Conservation (phyloP, 2,113 vertebrate genomes). For the Stomatorhinus ivindoensis region DNA sequence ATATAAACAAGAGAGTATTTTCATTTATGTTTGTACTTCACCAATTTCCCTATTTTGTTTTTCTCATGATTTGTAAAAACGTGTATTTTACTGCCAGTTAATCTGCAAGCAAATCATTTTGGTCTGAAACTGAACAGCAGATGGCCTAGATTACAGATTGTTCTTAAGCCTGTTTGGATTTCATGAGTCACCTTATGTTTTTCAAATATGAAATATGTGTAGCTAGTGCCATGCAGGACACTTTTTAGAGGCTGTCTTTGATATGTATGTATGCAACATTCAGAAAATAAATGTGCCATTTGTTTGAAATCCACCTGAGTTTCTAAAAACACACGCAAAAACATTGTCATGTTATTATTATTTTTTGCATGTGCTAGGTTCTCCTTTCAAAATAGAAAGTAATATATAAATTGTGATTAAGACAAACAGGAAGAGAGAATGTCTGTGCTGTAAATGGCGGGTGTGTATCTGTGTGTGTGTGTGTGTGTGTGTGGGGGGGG, state of each 20-base stretch:
- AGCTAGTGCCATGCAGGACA: not conserved
- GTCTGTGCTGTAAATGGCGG: slow-evolving; percentile 39
- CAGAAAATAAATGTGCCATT: not conserved
- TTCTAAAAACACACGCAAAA: not conserved
- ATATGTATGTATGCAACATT: not conserved
- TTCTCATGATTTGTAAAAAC: not conserved
- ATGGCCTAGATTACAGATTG: slow-evolving; percentile 26
- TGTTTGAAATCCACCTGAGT: not conserved
- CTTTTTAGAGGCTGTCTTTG: slow-evolving; percentile 3
- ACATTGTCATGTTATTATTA: not conserved
- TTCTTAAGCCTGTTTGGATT: slow-evolving; percentile 23
- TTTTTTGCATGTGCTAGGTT: not conserved
- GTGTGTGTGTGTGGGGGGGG: too few species aligned
- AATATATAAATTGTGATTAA: not conserved
- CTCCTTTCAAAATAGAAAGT: not conserved
- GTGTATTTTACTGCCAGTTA: not conserved
- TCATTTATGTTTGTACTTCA: not conserved
- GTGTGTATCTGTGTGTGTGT: not conserved
- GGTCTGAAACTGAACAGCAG: slow-evolving; percentile 46
- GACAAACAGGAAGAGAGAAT: slow-evolving; percentile 45
- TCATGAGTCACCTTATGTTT: slow-evolving; percentile 27
- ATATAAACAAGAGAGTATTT: not conserved
- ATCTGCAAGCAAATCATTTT: slow-evolving; percentile 38
- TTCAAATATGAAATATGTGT: slow-evolving; percentile 27
- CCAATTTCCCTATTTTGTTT: not conserved